Evolutionary conservation across 1,140 invertebrate species (phyloP).

Genomic region (Heliconius hewitsoni): DNA sequence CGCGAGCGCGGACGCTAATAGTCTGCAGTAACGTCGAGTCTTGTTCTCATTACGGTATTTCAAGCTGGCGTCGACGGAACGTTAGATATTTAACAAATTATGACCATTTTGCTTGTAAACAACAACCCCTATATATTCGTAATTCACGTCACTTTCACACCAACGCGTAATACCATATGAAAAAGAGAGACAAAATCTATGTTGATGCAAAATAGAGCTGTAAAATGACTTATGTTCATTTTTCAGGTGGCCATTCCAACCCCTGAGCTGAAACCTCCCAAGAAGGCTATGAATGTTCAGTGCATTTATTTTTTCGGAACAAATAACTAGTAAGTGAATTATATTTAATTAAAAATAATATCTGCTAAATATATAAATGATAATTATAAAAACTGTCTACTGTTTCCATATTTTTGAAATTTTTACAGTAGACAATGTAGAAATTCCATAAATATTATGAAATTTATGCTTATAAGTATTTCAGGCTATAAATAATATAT

Average conservation of each 20-base stretch:
- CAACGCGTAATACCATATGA: not conserved
- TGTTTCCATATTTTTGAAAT: too few species aligned
- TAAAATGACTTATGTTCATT: conserved; percentile 43
- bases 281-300: conserved; percentile 85
- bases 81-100: conserved; percentile 5
- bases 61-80: conserved; percentile 18
- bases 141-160: conserved; percentile 20
- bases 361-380: too few species aligned
- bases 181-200: conserved; percentile 27
- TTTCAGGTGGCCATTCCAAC: conserved; percentile 88
- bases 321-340: conserved; percentile 93
- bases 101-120: conserved; percentile 28
- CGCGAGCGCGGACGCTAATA: conserved; percentile 30
- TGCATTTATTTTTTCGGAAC: conserved; percentile 97
- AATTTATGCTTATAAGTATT: too few species aligned
- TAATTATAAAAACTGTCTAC: too few species aligned
- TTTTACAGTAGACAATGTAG: too few species aligned
- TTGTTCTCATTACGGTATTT: conserved; percentile 27
- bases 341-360: not conserved
- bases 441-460: too few species aligned
- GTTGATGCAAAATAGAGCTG: conserved; percentile 28
- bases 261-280: conserved; percentile 85
- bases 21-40: conserved; percentile 4
- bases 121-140: conserved; percentile 15
- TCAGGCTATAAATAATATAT: too few species aligned